These are phyloP conservation scores for Sipha maydis DNA, from an alignment of 2,888 invertebrate species.

Conservation along the genomic window DNA sequence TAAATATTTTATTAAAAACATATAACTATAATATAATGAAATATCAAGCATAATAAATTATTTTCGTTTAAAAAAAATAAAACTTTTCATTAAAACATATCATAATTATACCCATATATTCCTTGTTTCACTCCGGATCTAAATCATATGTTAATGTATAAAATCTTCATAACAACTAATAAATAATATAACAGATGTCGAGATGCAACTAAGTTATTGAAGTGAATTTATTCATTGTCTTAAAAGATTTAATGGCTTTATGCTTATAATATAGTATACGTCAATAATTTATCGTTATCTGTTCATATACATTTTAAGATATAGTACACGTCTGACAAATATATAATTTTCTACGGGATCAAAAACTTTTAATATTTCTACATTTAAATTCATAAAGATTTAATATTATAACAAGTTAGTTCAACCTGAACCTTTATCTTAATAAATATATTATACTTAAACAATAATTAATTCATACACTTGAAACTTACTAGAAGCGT, in stretches of 20 bases:
- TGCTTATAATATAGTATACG: neutral
- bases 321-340: neutral
- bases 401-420: neutral
- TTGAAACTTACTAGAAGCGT: constrained; percentile 7
- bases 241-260: neutral
- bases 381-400: neutral
- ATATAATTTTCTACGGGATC: neutral
- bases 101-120: too few relatives aligned
- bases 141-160: too few relatives aligned
- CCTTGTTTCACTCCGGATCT: too few relatives aligned
- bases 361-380: neutral
- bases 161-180: too few relatives aligned
- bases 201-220: too few relatives aligned
- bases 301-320: constrained; percentile 1
- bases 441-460: neutral
- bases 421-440: neutral
- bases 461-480: neutral
- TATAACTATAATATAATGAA: too few relatives aligned
- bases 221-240: too few relatives aligned
- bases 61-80: too few relatives aligned
- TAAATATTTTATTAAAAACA: too few relatives aligned
- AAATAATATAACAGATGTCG: too few relatives aligned
- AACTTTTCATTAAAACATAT: too few relatives aligned
- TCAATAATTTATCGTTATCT: constrained; percentile 23
- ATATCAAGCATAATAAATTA: too few relatives aligned